A percentile compares a stretch with the other conserved stretches of the same genome.
These are phyloP conservation scores for Anolis sagrei DNA, from an alignment of 2,113 vertebrate species.

Conservation along the genomic window DNA sequence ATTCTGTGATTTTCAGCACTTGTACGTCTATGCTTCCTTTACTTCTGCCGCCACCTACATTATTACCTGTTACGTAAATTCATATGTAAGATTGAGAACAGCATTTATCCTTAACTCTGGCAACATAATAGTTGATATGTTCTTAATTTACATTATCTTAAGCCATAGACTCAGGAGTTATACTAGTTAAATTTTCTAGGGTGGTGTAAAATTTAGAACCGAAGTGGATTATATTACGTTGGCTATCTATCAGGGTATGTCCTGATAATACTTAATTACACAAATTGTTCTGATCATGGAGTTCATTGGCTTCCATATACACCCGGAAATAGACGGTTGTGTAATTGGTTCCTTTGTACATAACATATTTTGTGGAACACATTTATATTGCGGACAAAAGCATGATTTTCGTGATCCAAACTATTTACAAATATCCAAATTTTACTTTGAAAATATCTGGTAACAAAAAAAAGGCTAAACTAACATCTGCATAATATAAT, in stretches of 20 bases:
- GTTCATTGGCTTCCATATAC: slow-evolving; percentile 46
- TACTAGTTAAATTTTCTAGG: slow-evolving; percentile 20
- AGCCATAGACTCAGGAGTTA: slow-evolving; percentile 8
- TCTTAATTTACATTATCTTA: neutral
- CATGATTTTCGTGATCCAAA: slow-evolving; percentile 37
- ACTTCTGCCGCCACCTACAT: slow-evolving; percentile 29
- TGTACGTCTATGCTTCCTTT: slow-evolving; percentile 40
- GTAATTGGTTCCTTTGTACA: slow-evolving; percentile 40
- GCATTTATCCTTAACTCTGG: slow-evolving; percentile 37
- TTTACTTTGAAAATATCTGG: slow-evolving; percentile 28
- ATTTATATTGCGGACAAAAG: slow-evolving; percentile 37
- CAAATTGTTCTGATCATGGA: slow-evolving; percentile 16
- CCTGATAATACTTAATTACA: slow-evolving; percentile 21
- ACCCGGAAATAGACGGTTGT: slow-evolving; percentile 26
- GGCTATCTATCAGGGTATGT: slow-evolving; percentile 18
- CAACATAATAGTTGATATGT: slow-evolving; percentile 11
- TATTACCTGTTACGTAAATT: slow-evolving; percentile 45
- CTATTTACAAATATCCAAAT: neutral
- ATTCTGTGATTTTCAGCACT: slow-evolving; percentile 39
- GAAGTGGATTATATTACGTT: slow-evolving; percentile 21
- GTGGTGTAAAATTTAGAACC: slow-evolving; percentile 35
- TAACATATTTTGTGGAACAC: slow-evolving; percentile 22
- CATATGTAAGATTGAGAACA: slow-evolving; percentile 44
- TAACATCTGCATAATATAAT: fast-evolving
- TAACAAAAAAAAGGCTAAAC: neutral